A percentile compares a stretch with the other conserved stretches of the same genome.
Conservation (phyloP, 2,113 vertebrate genomes). For the Delphinapterus leucas region DNA sequence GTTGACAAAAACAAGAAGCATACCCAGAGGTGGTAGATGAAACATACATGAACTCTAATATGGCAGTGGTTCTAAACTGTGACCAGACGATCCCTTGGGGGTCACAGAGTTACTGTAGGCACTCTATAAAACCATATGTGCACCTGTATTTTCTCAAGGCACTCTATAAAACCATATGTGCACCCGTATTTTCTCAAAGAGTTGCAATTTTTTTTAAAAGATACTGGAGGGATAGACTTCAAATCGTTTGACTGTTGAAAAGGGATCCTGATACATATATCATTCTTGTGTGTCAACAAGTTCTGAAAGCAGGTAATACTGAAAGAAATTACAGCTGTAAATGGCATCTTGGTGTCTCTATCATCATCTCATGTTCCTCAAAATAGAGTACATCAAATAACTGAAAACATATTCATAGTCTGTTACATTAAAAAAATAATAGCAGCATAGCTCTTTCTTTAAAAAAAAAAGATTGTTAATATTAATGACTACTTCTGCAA, state of each 20-base stretch:
- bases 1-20: neutral
- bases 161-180: neutral
- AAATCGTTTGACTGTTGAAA: neutral
- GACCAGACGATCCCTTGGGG: neutral
- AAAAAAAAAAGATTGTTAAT: neutral
- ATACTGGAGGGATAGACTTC: neutral
- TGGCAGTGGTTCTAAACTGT: neutral
- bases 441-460: neutral
- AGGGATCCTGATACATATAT: neutral
- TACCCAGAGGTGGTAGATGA: neutral
- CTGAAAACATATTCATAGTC: neutral
- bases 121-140: neutral
- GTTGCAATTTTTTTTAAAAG: neutral
- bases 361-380: neutral
- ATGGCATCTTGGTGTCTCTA: neutral
- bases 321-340: neutral
- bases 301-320: constrained; percentile 5
- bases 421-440: neutral
- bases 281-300: neutral
- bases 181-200: neutral
- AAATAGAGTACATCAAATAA: neutral
- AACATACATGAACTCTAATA: neutral
- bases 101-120: neutral
- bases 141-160: neutral
- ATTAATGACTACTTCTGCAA: neutral